Conservation (phyloP, 2,888 invertebrate genomes). For the Atrina japonica region DNA sequence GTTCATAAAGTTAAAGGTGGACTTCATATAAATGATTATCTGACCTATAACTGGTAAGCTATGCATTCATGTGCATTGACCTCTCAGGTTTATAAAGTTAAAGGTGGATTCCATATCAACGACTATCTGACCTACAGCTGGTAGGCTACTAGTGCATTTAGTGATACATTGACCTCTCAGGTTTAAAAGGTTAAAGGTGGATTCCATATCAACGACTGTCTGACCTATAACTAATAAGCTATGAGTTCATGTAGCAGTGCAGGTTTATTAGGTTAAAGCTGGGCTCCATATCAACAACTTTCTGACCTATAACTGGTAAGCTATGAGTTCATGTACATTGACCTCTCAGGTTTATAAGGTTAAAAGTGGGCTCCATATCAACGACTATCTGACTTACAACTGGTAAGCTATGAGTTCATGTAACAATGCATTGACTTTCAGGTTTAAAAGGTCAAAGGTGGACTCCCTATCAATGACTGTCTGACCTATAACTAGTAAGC, state of each 20-base stretch:
- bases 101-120: conserved; percentile 91
- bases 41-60: conserved; percentile 87
- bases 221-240: conserved; percentile 87
- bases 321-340: conserved; percentile 55
- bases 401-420: conserved; percentile 81
- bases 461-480: conserved; percentile 90
- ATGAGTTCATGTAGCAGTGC: too few relatives aligned
- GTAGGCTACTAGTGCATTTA: conserved; percentile 83
- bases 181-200: conserved; percentile 89
- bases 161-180: too few relatives aligned
- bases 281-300: conserved; percentile 91
- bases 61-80: conserved; percentile 5
- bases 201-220: conserved; percentile 88
- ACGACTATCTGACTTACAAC: conserved; percentile 89
- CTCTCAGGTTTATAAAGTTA: conserved; percentile 83
- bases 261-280: conserved; percentile 86
- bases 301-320: conserved; percentile 87
- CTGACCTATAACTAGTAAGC: conserved; percentile 87
- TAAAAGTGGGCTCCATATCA: conserved; percentile 92
- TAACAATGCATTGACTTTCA: too few relatives aligned
- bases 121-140: conserved; percentile 89
- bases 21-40: conserved; percentile 88
- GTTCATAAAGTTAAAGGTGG: conserved; percentile 89
- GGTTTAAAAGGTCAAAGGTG: conserved; percentile 88
- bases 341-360: conserved; percentile 82